Evolutionary conservation across 2,888 invertebrate species (phyloP), one percentile per base, ranked within the genome.

Genomic region (Hedya salicella): DNA sequence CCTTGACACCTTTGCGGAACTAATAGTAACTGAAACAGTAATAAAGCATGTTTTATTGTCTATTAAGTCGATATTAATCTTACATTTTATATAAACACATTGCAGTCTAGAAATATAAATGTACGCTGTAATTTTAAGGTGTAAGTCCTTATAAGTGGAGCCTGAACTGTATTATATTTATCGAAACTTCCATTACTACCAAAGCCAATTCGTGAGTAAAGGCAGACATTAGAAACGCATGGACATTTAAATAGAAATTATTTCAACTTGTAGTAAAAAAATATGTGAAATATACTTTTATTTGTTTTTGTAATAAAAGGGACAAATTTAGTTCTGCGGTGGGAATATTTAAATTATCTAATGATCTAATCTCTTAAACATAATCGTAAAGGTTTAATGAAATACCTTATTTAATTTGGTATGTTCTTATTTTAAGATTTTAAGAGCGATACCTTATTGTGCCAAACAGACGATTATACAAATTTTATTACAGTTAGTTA

Each of bases 31-130:
- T 25, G 44, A 49, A 36, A 50, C 25, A 56, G 32, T 42, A 50
- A 68, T 68, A 65, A 69, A 69, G 19, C 42, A 19, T 68, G 56
- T 48, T 48, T 68, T 74, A 74, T 72, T 67, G 70, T 71, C 62
- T 70, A 71, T 70, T 68, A 69, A 56, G 56, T 53, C 40, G 40
- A 69, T 69, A 75, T 69, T 71, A 69, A 69, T 62, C 53, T 48
- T 54, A 71, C 72, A 73, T 73, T 57, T 40, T 40, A 40, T 40
- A 40, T 32, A 36, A 61, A 49, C 61, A 48, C 60, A 48, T 54
- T 49, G 61, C 48, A 42, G 9, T 44, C 13, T 19, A 13, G 30
- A 65, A 21, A 17, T 32, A 56, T 52, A 59, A 52, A 63, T 53
- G 21, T 32, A 36, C 16, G 9, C 17, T 16, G 25, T 53, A 14